Evolutionary conservation across 2,113 vertebrate species (phyloP), one percentile per base, ranked within the genome.

Genomic region (Oreotrochilus melanogaster): DNA sequence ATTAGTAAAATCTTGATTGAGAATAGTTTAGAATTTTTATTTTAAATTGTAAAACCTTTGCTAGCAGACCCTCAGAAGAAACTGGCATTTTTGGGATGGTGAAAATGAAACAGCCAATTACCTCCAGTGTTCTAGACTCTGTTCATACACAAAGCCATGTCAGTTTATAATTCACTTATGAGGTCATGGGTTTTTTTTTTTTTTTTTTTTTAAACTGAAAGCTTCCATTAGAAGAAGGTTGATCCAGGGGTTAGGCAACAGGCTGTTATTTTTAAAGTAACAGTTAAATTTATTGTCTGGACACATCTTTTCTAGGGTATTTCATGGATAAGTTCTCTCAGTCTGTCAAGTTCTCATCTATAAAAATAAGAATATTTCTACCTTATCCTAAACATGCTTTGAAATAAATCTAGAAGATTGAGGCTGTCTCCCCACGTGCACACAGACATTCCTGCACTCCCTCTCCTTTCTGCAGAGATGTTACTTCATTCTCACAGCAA

Each of bases 351-450:
- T 86, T 91, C 39, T 84, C 76, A 78, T 93, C 88, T 83, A 51
- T 89, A 92, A 73, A 96, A 86, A 50, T 92, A 89, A 81, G 65
- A 87, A 66, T 91, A 91, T 95, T 94, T 93, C 35, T 28, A 74
- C 69, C 73, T 92, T 67, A 74, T 91, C 80, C 56, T 80, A 73
- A 80, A 79, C n/a, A 28, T 47, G 18, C 62, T 73, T 56, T 28
- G 78, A 93, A 86, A 93, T 86, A 89, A 96, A 92, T 92, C 82
- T 50, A 18, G 30, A 75, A 88, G 90, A 78, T 11, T 80, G 90
- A 95, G 82, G 31, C 28, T 92, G 58, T 75, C 70, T 91, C 53
- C 39, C 67, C 45, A 18, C 64, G 62, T 86, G 47, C n/a, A 75
- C 62, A 33, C 28, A 65, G 56, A 21, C 18, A 45, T 19, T 64